phyloP scores from a whole-genome alignment of 1,140 invertebrate genomes.

The Bombus balteatus region DNA sequence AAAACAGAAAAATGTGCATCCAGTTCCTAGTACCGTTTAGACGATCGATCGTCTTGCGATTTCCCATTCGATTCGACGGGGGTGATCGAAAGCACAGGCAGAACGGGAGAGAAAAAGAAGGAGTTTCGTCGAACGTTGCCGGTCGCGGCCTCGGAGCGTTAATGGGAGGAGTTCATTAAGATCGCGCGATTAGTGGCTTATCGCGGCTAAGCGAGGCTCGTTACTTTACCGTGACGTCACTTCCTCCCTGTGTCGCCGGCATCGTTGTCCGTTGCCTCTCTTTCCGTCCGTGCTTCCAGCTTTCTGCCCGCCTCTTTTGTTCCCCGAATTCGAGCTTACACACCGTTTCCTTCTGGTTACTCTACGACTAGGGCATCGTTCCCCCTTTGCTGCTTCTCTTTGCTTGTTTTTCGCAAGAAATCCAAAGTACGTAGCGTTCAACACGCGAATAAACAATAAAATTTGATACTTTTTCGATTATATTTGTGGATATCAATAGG shows the following conservation, averaged over 20 bases:
- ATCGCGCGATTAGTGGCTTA: conserved; percentile 74
- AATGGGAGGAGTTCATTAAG: conserved; percentile 78
- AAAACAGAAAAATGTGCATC: neutral
- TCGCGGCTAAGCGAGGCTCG: conserved; percentile 71
- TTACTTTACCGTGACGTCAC: conserved; percentile 77
- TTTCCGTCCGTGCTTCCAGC: conserved; percentile 30
- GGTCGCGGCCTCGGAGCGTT: conserved; percentile 71
- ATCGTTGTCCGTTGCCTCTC: conserved; percentile 40
- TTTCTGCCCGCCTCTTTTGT: conserved; percentile 54
- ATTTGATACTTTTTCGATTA: neutral
- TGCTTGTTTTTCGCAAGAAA: too few species aligned
- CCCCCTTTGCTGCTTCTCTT: neutral
- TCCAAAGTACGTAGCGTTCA: neutral
- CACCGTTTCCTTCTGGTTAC: neutral
- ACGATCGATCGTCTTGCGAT: conserved; percentile 22
- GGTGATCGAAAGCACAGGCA: conserved; percentile 27
- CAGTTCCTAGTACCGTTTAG: neutral
- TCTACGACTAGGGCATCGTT: neutral
- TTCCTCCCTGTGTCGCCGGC: conserved; percentile 69
- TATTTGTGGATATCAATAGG: too few species aligned
- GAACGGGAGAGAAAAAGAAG: conserved; percentile 38
- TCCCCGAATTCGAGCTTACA: conserved; percentile 44
- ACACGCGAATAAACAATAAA: neutral
- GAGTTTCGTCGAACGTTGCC: conserved; percentile 64
- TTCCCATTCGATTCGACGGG: neutral